Base-by-base conservation (phyloP, 1,140 invertebrate species). In the Cecropterus lyciades region DNA sequence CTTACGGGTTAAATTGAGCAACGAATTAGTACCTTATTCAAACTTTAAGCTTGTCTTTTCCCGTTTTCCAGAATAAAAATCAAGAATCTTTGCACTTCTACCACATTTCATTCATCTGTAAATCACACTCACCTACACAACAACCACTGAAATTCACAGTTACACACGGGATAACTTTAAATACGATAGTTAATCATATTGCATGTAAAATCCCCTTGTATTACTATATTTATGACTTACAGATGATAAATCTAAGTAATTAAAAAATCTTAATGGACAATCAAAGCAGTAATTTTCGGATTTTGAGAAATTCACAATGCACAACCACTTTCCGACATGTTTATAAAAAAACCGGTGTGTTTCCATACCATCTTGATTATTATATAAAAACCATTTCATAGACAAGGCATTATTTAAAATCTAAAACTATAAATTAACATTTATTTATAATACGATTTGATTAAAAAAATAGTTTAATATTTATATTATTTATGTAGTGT, bases 21-120 rank as follows among this genome's bases (percentile, higher is more conserved):
- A 71, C 48, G 62, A 52, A 72, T 57, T 68, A n/a, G n/a, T 84
- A 86, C 85, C 85, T 87, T 80, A 45, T 48, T 77, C 30, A 63
- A 74, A 70, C 33, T 69, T 57, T 71, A 69, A 77, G 64, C 63
- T 74, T 74, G 51, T 75, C 59, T 69, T 65, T 66, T 79, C 46
- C 56, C 53, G 63, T 69, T 64, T 69, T 72, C 55, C 68, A 65
- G 56, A 69, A 75, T n/a, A 73, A 66, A 65, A 79, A 70, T 77
- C 53, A 77, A 72, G 66, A 72, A 83, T 81, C 72, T 67, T 75
- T 80, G 53, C 73, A 84, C 80, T 84, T 77, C 74, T 86, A 87
- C 72, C 80, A 88, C 86, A 87, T 90, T 86, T 87, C 82, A 73
- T 75, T 77, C 73, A 87, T 84, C 86, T 82, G 80, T 82, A 77